phyloP scores from a whole-genome alignment of 1,140 invertebrate species.

The Sogatella furcifera region DNA sequence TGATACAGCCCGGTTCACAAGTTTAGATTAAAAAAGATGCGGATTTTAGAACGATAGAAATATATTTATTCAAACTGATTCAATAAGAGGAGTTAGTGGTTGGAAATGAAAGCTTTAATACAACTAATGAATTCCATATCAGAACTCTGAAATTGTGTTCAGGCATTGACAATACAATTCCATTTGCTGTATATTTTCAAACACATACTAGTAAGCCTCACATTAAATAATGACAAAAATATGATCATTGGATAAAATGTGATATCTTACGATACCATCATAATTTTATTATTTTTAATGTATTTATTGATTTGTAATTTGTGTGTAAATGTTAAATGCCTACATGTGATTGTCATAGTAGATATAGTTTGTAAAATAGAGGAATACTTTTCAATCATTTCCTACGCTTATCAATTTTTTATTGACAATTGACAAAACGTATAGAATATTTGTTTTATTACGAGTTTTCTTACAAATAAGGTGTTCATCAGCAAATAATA shows the following conservation, averaged over 20 bases:
- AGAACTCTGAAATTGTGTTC: too few relatives aligned
- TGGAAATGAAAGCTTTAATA: too few relatives aligned
- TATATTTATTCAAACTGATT: background rate
- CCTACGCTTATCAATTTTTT: background rate
- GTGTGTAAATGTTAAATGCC: constrained; percentile 1
- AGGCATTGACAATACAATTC: too few relatives aligned
- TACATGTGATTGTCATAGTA: background rate
- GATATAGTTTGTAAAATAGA: background rate
- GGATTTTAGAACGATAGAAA: background rate
- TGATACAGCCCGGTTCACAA: background rate
- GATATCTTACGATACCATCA: background rate
- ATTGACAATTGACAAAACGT: too few relatives aligned
- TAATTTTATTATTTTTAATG: background rate
- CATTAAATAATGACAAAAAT: background rate
- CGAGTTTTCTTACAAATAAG: too few relatives aligned
- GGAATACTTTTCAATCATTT: background rate
- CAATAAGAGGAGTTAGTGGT: background rate
- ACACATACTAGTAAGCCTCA: background rate
- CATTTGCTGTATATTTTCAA: background rate
- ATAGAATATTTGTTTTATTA: too few relatives aligned
- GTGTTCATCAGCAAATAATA: too few relatives aligned
- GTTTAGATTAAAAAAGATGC: background rate
- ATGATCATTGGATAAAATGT: background rate
- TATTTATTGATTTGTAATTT: constrained; percentile 2
- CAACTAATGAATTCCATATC: too few relatives aligned